Evolutionary conservation across 2,797 vertebrate species (phyloP).

Genomic region (Amazona finschi): DNA sequence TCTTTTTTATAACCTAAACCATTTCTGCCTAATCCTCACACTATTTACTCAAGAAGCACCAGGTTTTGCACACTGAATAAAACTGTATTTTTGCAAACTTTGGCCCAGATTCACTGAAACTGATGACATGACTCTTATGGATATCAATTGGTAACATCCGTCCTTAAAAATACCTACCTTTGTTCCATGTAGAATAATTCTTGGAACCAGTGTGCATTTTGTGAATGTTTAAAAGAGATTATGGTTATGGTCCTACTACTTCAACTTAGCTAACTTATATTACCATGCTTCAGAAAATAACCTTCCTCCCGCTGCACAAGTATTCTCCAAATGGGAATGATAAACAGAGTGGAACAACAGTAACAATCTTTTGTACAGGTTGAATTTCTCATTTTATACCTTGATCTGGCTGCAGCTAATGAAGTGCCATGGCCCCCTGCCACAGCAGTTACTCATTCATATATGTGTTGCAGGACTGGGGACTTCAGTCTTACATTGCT

Average conservation of each 20-base stretch:
- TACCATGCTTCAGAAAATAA: background rate
- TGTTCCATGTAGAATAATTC: background rate
- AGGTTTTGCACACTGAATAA: background rate
- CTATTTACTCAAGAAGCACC: constrained; percentile 15
- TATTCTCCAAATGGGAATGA: background rate
- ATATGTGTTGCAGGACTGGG: background rate
- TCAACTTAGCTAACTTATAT: background rate
- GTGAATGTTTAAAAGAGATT: background rate
- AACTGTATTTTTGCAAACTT: background rate
- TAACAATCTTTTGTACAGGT: background rate
- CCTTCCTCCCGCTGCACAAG: background rate
- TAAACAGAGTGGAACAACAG: background rate
- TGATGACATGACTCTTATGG: background rate
- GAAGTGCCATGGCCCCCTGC: background rate
- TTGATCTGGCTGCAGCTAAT: background rate
- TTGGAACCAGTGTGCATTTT: background rate
- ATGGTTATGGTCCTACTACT: background rate
- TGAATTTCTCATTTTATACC: background rate
- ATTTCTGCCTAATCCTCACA: constrained; percentile 13
- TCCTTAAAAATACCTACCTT: background rate
- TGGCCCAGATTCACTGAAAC: background rate
- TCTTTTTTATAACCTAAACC: constrained; percentile 64
- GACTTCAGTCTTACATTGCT: background rate
- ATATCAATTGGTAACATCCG: background rate
- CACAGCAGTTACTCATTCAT: background rate